These are phyloP conservation scores for Ichneumoninae sp. DNA, from an alignment of 2,888 invertebrate genomes.

Conservation along the genomic window DNA sequence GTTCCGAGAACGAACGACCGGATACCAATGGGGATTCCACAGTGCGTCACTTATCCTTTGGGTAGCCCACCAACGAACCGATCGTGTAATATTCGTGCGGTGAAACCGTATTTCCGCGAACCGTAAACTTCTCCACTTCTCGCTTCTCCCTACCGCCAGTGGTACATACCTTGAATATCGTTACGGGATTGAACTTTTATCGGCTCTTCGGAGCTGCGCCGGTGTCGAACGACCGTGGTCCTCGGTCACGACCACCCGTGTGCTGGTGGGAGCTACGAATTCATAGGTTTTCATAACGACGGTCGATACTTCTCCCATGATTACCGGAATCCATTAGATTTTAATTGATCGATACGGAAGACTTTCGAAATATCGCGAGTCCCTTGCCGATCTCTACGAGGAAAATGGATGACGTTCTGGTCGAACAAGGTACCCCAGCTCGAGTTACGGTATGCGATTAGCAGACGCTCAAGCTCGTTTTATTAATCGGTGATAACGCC, in stretches of 20 bases:
- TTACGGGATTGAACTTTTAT: conserved; percentile 34
- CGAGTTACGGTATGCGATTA: conserved; percentile 7
- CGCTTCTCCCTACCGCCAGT: conserved; percentile 22
- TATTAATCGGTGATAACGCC: conserved; percentile 23
- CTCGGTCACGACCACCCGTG: neutral
- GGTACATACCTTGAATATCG: conserved; percentile 8
- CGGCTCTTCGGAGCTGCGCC: conserved; percentile 47
- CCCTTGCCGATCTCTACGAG: neutral
- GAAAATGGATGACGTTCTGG: neutral
- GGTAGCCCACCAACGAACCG: conserved; percentile 56
- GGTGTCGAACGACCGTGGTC: conserved; percentile 6
- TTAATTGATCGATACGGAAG: neutral
- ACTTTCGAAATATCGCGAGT: neutral
- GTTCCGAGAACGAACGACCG: conserved; percentile 60
- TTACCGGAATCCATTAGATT: conserved; percentile 8
- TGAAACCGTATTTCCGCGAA: conserved; percentile 58
- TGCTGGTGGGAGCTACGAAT: neutral
- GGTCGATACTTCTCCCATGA: neutral
- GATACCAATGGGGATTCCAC: conserved; percentile 53
- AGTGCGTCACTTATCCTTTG: conserved; percentile 48
- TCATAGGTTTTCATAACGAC: neutral
- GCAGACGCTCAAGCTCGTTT: conserved; percentile 35
- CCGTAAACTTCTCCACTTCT: neutral
- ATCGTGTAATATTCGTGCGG: neutral
- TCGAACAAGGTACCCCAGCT: neutral